These are phyloP conservation scores for Nyleta sp. DNA, from an alignment of 2,888 invertebrate species.

Conservation along the genomic window DNA sequence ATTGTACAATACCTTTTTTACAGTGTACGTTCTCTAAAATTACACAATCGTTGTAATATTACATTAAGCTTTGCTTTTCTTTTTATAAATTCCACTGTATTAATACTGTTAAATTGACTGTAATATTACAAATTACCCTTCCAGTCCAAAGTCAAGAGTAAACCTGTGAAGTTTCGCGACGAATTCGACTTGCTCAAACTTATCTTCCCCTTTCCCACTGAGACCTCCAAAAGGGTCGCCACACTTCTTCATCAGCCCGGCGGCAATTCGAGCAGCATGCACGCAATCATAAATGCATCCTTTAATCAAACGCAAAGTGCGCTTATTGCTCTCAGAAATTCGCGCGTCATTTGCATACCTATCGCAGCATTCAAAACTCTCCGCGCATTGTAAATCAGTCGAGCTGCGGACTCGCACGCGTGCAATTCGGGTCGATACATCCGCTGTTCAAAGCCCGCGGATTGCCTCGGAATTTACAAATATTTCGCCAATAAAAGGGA, in stretches of 20 bases:
- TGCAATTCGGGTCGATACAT: constrained; percentile 29
- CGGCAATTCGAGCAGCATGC: background rate
- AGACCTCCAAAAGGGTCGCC: no score
- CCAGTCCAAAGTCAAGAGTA: no score
- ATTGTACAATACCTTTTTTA: no score
- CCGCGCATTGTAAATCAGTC: constrained; percentile 27
- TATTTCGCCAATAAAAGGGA: constrained; percentile 23
- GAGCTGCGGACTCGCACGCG: constrained; percentile 9
- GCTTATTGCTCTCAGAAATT: constrained; percentile 15
- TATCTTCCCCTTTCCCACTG: no score
- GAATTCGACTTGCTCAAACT: no score
- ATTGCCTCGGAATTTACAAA: constrained; percentile 24
- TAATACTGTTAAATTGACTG: no score
- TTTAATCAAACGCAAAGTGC: constrained; percentile 24
- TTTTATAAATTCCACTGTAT: no score
- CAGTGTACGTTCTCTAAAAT: no score
- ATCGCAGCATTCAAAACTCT: constrained; percentile 15
- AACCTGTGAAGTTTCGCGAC: no score
- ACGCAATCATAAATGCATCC: constrained; percentile 1
- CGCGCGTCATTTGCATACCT: constrained; percentile 16
- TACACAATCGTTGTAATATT: no score
- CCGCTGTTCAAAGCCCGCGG: constrained; percentile 20
- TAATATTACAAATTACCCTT: no score
- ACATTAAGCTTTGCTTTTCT: no score
- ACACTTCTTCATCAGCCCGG: background rate